A percentile compares a stretch with the other conserved stretches of the same genome.
Conservation (phyloP, 2,888 invertebrate genomes). For the Deilephila elpenor region DNA sequence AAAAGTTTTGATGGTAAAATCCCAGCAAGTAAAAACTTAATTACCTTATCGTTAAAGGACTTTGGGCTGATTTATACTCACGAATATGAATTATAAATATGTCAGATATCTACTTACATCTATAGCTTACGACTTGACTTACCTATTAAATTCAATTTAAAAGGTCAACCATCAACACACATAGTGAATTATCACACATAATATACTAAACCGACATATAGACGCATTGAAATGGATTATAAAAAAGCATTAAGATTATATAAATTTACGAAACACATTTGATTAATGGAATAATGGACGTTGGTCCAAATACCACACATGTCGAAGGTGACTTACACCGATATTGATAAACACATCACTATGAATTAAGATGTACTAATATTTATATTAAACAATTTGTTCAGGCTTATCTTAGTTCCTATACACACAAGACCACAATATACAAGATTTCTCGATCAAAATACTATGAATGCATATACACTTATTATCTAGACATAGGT, state of each 20-base stretch:
- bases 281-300: background rate
- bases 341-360: conserved; percentile 16
- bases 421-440: conserved; percentile 16
- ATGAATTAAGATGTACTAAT: background rate
- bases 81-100: conserved; percentile 8
- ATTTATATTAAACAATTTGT: conserved; percentile 6
- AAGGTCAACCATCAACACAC: conserved; percentile 1
- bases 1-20: background rate
- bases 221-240: background rate
- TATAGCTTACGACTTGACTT: background rate
- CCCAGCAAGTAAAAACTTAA: background rate
- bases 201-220: background rate
- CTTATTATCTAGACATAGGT: conserved; percentile 3
- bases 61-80: conserved; percentile 16
- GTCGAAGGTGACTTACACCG: background rate
- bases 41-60: conserved; percentile 10
- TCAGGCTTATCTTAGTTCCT: conserved; percentile 8
- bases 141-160: conserved; percentile 2
- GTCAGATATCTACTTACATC: background rate
- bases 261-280: background rate
- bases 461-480: conserved; percentile 10
- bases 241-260: conserved; percentile 1
- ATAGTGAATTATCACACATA: background rate
- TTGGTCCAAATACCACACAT: background rate
- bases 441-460: conserved; percentile 4